Evolutionary conservation across 2,888 invertebrate species (phyloP).

Genomic region (Celastrina argiolus): DNA sequence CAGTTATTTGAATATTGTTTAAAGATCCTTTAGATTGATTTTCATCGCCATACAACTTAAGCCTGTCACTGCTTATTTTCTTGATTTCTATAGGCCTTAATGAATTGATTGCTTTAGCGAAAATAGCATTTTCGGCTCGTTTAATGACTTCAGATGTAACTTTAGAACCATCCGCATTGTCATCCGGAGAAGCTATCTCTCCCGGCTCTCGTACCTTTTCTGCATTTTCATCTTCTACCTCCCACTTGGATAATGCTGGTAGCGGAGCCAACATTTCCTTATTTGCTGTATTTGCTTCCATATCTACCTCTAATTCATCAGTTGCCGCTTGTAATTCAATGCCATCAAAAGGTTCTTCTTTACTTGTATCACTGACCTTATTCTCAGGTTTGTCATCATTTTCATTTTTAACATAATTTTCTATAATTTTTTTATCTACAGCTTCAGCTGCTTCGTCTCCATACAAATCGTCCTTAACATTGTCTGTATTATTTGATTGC

Average conservation of each 20-base stretch:
- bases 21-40: constrained; percentile 53
- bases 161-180: constrained; percentile 80
- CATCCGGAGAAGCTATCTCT: constrained; percentile 67
- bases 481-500: constrained; percentile 29
- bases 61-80: constrained; percentile 83
- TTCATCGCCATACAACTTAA: constrained; percentile 80
- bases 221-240: constrained; percentile 80
- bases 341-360: constrained; percentile 77
- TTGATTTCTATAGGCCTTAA: constrained; percentile 87
- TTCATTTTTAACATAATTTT: constrained; percentile 74
- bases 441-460: constrained; percentile 74
- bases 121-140: constrained; percentile 93
- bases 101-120: constrained; percentile 91
- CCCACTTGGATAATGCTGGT: constrained; percentile 93
- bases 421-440: constrained; percentile 76
- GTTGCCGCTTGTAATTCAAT: constrained; percentile 77
- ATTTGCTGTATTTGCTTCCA: constrained; percentile 52
- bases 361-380: constrained; percentile 50
- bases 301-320: constrained; percentile 76
- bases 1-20: constrained; percentile 76
- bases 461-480: constrained; percentile 64
- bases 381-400: constrained; percentile 42
- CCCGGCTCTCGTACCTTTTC: constrained; percentile 68
- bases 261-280: constrained; percentile 84
- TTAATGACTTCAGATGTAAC: constrained; percentile 92